phyloP scores from a whole-genome alignment of 2,797 vertebrate species.

The Podarcis lilfordi region DNA sequence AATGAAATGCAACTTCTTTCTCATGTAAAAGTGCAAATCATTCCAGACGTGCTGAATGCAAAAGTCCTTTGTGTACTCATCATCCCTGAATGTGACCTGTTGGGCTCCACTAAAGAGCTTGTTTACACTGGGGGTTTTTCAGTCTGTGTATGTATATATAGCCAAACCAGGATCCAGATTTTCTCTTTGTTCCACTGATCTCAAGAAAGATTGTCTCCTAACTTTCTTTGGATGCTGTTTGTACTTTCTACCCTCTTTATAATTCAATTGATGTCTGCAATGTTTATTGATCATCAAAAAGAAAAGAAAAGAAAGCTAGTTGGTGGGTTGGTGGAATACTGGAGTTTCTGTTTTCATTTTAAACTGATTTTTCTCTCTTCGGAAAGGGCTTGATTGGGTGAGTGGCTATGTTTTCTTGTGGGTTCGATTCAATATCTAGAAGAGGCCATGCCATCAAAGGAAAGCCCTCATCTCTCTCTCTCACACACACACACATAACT shows the following conservation, averaged over 20 bases:
- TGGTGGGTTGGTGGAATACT: not conserved
- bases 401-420: not conserved
- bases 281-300: slow-evolving; percentile 38
- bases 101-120: slow-evolving; percentile 38
- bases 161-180: slow-evolving; percentile 32
- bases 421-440: not conserved
- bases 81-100: slow-evolving; percentile 30
- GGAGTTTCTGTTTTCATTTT: slow-evolving; percentile 22
- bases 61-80: slow-evolving; percentile 38
- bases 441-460: not conserved
- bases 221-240: slow-evolving; percentile 46
- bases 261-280: slow-evolving; percentile 46
- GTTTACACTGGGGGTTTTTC: slow-evolving; percentile 50
- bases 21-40: slow-evolving; percentile 12
- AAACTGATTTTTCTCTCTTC: not conserved
- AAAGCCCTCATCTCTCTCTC: not conserved
- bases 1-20: not conserved
- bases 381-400: not conserved
- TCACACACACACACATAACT: not conserved
- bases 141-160: slow-evolving; percentile 41
- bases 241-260: slow-evolving; percentile 26
- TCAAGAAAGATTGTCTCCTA: slow-evolving; percentile 37
- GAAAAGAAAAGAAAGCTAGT: not conserved
- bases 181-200: slow-evolving; percentile 51
- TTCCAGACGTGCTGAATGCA: slow-evolving; percentile 13